Evolutionary conservation across 2,797 vertebrate species (phyloP).

Genomic region (Ataeniobius toweri): DNA sequence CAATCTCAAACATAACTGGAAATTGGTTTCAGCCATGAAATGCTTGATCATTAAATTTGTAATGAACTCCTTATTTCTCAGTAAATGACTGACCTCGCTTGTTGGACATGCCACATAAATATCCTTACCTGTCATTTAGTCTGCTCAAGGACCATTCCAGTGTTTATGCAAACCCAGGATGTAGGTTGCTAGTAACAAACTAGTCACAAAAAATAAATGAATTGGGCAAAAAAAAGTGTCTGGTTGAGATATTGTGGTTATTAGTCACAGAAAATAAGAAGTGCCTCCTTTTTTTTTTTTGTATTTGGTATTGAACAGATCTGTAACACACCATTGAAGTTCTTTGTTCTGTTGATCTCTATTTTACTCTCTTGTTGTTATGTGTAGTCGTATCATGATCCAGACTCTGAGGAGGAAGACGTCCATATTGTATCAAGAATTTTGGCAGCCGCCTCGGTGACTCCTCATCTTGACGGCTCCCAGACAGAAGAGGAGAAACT

Average conservation of each 20-base stretch:
- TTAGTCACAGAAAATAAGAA: background rate
- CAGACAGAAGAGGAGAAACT: constrained; percentile 49
- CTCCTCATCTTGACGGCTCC: constrained; percentile 42
- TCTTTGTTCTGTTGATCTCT: background rate
- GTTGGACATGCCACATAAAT: too few relatives aligned
- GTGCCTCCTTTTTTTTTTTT: background rate
- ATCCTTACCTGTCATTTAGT: too few relatives aligned
- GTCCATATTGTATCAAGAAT: constrained; percentile 75
- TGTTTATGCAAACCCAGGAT: too few relatives aligned
- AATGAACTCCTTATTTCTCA: too few relatives aligned
- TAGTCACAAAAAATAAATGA: too few relatives aligned
- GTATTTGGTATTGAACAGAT: background rate
- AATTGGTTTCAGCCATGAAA: too few relatives aligned
- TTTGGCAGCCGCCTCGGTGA: constrained; percentile 74
- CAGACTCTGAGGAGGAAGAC: constrained; percentile 83
- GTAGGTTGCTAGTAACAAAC: too few relatives aligned
- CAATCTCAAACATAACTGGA: too few relatives aligned
- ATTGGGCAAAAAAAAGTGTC: too few relatives aligned
- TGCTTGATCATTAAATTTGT: too few relatives aligned
- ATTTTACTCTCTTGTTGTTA: background rate
- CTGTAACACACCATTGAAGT: background rate
- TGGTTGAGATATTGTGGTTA: background rate
- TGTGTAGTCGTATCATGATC: constrained; percentile 70
- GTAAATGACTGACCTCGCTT: too few relatives aligned
- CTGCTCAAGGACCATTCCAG: too few relatives aligned